Evolutionary conservation across 2,113 vertebrate species (phyloP).

Genomic region (Theropithecus gelada): DNA sequence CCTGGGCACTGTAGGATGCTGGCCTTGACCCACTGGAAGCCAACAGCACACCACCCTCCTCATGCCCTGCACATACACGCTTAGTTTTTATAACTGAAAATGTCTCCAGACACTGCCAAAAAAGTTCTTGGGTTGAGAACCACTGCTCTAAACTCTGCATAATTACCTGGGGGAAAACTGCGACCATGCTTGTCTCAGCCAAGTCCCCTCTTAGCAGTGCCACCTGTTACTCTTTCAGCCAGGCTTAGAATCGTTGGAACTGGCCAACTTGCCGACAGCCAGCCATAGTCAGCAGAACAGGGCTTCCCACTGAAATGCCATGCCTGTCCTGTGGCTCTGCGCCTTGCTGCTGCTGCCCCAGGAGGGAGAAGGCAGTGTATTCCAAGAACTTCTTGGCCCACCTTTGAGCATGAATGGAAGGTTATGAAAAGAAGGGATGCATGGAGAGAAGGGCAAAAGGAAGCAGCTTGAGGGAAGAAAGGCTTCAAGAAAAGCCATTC

Average conservation of each 20-base stretch:
- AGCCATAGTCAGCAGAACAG: background rate
- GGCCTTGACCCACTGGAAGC: background rate
- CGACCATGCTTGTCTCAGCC: background rate
- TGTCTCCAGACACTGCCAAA: background rate
- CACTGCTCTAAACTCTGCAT: background rate
- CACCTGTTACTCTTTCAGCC: background rate
- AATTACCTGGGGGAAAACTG: background rate
- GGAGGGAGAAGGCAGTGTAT: background rate
- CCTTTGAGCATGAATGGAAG: background rate
- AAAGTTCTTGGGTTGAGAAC: background rate
- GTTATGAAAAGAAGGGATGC: conserved; percentile 10
- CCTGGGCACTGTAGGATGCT: background rate
- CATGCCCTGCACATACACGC: background rate
- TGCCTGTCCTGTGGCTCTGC: background rate
- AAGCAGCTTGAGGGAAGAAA: conserved; percentile 14
- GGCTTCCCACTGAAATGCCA: background rate
- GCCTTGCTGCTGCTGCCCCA: background rate
- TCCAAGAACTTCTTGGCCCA: background rate
- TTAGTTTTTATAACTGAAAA: background rate
- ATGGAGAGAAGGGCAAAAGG: background rate
- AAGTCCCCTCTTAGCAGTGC: background rate
- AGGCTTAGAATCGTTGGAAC: background rate
- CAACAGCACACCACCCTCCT: background rate
- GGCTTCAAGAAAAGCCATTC: background rate
- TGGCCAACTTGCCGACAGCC: background rate